Evolutionary conservation across 2,888 invertebrate species (phyloP).

Genomic region (Caenorhabditis wallacei): DNA sequence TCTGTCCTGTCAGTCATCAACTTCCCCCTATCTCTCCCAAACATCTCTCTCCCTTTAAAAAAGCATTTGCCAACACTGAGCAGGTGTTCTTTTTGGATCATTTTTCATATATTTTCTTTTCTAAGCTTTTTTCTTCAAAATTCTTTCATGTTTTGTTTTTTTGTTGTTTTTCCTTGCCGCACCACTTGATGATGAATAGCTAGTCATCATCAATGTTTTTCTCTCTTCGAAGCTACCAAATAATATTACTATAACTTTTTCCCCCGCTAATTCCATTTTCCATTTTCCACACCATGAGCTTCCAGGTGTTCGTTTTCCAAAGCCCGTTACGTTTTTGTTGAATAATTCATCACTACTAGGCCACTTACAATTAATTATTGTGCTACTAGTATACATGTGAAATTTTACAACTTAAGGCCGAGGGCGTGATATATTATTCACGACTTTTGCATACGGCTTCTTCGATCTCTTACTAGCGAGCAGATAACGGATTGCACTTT

Average conservation of each 20-base stretch:
- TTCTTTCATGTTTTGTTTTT: slow-evolving; percentile 8
- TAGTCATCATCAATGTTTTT: slow-evolving; percentile 38
- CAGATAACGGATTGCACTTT: not conserved
- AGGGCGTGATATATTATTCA: slow-evolving; percentile 20
- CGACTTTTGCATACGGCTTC: slow-evolving; percentile 32
- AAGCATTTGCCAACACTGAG: slow-evolving; percentile 21
- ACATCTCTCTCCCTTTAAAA: not conserved
- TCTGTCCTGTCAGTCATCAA: slow-evolving; percentile 42
- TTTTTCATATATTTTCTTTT: slow-evolving; percentile 10
- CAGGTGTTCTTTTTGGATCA: slow-evolving; percentile 26
- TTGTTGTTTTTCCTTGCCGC: slow-evolving; percentile 10
- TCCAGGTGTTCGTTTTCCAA: not conserved
- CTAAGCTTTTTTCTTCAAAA: not conserved
- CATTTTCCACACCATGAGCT: not conserved
- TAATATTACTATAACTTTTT: slow-evolving; percentile 26
- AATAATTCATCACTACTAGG: not conserved
- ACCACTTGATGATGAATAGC: slow-evolving; percentile 35
- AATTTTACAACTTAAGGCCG: not conserved
- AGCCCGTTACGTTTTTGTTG: not conserved
- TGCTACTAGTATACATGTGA: not conserved
- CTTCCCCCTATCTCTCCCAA: not conserved
- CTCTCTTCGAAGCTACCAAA: not conserved
- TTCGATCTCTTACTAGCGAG: not conserved
- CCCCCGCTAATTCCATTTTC: not conserved
- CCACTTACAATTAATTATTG: slow-evolving; percentile 36